Base-by-base conservation (phyloP, 2,113 vertebrate species). In the Sander lucioperca region DNA sequence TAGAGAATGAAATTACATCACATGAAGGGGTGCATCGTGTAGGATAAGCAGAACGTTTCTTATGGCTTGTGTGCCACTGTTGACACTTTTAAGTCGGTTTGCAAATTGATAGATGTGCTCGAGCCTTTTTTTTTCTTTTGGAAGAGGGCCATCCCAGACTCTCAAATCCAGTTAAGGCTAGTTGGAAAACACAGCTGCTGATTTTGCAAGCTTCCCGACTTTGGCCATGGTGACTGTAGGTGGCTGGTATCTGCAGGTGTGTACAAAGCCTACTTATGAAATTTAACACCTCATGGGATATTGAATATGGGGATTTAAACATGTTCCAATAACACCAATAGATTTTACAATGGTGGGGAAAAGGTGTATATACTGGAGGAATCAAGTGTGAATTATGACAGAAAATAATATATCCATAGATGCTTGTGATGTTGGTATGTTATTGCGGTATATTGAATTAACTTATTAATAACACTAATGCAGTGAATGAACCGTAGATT, bases 81-180 rank as follows among this genome's bases (percentile, higher is more conserved):
- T 92, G 91, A 94, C 90, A 93, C 84, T 93, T 95, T 92, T 92
- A 95, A 95, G 94, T 94, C 89, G 90, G 88, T 94, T 95, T 94
- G 92, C 93, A 95, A 96, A 95, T 95, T 95, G 94, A 95, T 95
- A 94, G 95, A 94, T 93, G 91, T 92, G 92, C 89, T 93, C 85
- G 30, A 94, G 91, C 74, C 62, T 59, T 53, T 36, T 66, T 73
- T 78, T 53, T 39, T 53, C 82, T 84, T 89, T 88, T 91, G 82
- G 86, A 91, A 65, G 74, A 90, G 87, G 82, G 88, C 83, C 91
- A 89, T 82, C 80, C 80, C 67, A 80, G 88, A 89, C 91, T 91
- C 83, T 78, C 67, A 94, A 94, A 95, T 95, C 93, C 94, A 91
- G 90, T 94, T 91, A 93, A 86, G 89, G 88, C 79, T 87, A 91